Base-by-base conservation (phyloP, 2,113 vertebrate genomes). In the Rhinolophus ferrumequinum region DNA sequence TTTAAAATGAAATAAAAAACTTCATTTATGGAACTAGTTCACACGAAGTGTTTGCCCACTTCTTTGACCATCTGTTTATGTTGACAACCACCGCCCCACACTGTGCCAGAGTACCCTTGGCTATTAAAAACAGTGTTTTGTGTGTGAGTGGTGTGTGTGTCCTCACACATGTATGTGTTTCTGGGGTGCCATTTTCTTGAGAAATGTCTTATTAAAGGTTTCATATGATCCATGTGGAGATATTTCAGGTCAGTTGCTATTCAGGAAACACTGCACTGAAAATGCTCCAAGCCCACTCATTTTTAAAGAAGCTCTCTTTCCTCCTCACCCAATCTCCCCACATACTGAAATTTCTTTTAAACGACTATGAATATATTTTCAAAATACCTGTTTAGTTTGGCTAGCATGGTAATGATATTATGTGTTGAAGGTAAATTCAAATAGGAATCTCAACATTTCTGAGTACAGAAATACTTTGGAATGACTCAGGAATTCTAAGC, bases 21-120 rank as follows among this genome's bases (percentile, higher is more conserved):
- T 98, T 98, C 96, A 60, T 99, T 99, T 98, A 98, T 98, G 98
- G 98, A 99, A 98, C 98, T 98, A 98, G 98, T 98, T 98, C 97
- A 95, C 97, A 97, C 56, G 41, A 97, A 97, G 97, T 98, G 98
- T 99, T 98, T 99, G 99, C 98, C 99, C 98, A 98, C 98, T 99
- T 98, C 98, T 99, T 98, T 98, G 98, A 98, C 99, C 99, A 99
- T 99, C 99, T 99, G 99, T 98, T 98, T 98, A 97, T 98, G 98
- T 99, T 99, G 98, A 98, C 98, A 99, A 96, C 98, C 98, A 98
- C 98, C 98, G 98, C 98, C 98, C 98, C 93, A 67, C 98, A 96
- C 98, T 98, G 98, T 99, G 98, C 99, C 99, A 99, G 98, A 98
- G 98, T 98, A 98, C 98, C 98, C 98, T 98, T 98, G 98, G 99